A percentile compares a stretch with the other conserved stretches of the same genome.
Conservation (phyloP, 2,113 vertebrate species). For the Syngnathus typhle region DNA sequence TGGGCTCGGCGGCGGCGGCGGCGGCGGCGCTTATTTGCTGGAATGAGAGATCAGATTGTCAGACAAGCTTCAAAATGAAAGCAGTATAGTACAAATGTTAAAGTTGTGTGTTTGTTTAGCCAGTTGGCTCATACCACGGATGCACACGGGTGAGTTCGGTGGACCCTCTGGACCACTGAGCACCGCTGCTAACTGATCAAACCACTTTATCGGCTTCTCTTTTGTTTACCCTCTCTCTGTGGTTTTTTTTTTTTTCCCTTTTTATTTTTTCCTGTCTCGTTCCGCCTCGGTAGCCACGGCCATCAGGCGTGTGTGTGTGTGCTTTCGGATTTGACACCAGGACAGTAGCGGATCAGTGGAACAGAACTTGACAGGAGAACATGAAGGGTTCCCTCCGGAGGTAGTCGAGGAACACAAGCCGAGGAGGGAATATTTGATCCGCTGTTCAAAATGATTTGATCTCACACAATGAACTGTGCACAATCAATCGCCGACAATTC, state of each 20-base stretch:
- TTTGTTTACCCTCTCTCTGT: constrained; percentile 9
- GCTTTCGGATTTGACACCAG: constrained; percentile 49
- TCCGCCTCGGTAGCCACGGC: constrained; percentile 57
- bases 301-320: constrained; percentile 52
- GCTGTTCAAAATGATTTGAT: constrained; percentile 28
- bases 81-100: neutral
- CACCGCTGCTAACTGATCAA: constrained; percentile 39
- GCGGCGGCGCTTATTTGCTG: neutral
- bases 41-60: neutral
- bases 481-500: neutral
- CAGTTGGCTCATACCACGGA: constrained; percentile 15
- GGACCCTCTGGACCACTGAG: constrained; percentile 34
- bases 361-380: constrained; percentile 65
- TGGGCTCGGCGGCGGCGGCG: neutral
- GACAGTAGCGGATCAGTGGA: constrained; percentile 49
- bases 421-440: constrained; percentile 32
- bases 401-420: constrained; percentile 29
- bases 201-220: constrained; percentile 44
- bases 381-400: constrained; percentile 51
- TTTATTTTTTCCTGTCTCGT: constrained; percentile 55
- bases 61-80: neutral
- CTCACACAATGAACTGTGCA: neutral
- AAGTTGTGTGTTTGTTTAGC: constrained; percentile 27
- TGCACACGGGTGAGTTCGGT: constrained; percentile 1
- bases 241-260: neutral